These are phyloP conservation scores for Chrysochloris asiatica DNA, from an alignment of 2,113 vertebrate genomes.

Conservation along the genomic window DNA sequence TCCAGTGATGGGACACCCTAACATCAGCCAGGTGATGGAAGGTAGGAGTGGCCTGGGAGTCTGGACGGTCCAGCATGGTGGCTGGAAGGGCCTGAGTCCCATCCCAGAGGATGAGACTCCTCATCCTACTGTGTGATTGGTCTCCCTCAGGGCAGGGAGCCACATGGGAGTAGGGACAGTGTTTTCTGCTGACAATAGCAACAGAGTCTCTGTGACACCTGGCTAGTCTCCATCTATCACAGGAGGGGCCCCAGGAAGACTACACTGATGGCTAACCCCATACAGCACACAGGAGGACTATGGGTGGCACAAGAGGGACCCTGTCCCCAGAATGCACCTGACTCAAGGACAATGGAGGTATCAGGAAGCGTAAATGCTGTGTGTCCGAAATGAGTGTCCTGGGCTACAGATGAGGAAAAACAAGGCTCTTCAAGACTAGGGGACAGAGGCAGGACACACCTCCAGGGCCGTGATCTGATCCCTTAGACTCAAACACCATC, in stretches of 20 bases:
- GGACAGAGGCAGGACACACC: no score
- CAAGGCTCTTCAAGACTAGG: background rate
- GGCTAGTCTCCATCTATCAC: background rate
- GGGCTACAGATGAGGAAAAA: background rate
- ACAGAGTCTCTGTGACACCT: accelerated
- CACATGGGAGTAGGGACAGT: accelerated
- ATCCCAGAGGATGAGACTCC: no score
- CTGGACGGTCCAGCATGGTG: background rate
- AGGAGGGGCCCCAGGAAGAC: no score
- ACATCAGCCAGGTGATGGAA: background rate
- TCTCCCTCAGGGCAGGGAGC: background rate
- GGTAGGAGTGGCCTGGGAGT: background rate
- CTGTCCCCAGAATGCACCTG: no score
- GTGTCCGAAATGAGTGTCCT: background rate
- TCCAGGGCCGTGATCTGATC: background rate
- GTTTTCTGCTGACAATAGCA: background rate
- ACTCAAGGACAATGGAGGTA: no score
- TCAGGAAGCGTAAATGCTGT: background rate
- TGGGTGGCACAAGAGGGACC: background rate
- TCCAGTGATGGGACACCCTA: accelerated
- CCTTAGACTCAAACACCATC: background rate
- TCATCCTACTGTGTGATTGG: no score
- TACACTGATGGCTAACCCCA: no score
- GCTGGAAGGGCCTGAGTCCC: background rate
- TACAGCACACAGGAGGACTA: background rate